Percentiles rank a stretch among this genome's conserved stretches.
phyloP scores from a whole-genome alignment of 2,113 vertebrate species.

The Thymallus thymallus region DNA sequence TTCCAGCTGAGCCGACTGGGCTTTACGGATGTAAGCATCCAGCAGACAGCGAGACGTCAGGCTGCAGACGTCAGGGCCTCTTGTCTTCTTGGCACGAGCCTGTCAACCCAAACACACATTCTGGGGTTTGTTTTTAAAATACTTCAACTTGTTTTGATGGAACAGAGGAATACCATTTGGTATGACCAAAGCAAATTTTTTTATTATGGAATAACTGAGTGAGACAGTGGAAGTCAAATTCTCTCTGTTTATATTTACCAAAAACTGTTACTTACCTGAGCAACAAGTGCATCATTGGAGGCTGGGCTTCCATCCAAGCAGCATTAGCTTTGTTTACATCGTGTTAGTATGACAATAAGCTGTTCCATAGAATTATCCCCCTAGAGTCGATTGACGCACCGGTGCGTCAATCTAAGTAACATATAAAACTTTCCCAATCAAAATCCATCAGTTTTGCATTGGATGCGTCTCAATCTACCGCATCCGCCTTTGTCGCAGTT shows the following conservation, averaged over 20 bases:
- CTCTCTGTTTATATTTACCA: constrained; percentile 51
- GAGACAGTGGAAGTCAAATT: constrained; percentile 30
- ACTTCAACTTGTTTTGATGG: constrained; percentile 59
- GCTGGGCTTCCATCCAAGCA: constrained; percentile 38
- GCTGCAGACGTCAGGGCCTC: constrained; percentile 38
- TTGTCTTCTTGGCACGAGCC: constrained; percentile 50
- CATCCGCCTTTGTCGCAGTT: too few species aligned
- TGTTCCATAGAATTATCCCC: too few species aligned
- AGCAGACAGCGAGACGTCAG: constrained; percentile 43
- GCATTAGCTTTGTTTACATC: constrained; percentile 40
- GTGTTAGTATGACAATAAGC: neutral
- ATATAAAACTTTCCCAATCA: too few species aligned
- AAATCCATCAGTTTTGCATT: too few species aligned
- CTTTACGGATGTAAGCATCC: constrained; percentile 50
- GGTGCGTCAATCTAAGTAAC: neutral
- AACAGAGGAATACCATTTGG: constrained; percentile 39
- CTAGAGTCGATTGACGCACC: neutral
- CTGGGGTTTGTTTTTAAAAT: constrained; percentile 57
- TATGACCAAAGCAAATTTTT: constrained; percentile 43
- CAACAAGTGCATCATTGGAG: constrained; percentile 13
- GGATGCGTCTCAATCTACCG: too few species aligned
- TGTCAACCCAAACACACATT: constrained; percentile 56
- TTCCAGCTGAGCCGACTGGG: constrained; percentile 64
- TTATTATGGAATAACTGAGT: constrained; percentile 38
- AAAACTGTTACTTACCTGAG: constrained; percentile 50